Evolutionary conservation across 1,140 invertebrate species (phyloP).

Genomic region (Drosophila sucinea): DNA sequence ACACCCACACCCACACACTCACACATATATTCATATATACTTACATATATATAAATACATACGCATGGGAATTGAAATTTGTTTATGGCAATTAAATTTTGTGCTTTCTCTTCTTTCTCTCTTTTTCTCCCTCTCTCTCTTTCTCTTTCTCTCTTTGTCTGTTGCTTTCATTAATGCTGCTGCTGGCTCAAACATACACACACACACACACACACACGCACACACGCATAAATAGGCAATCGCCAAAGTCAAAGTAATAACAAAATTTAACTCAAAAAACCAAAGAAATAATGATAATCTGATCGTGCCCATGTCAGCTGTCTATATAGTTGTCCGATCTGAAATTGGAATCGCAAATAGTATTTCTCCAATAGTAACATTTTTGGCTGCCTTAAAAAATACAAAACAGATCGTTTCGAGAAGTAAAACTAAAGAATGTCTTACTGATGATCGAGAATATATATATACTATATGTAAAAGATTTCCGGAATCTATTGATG

Average conservation of each 20-base stretch:
- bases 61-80: conserved; percentile 68
- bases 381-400: conserved; percentile 16
- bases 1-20: conserved; percentile 1
- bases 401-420: conserved; percentile 17
- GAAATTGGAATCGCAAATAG: neutral
- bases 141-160: conserved; percentile 34
- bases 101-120: conserved; percentile 54
- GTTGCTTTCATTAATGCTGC: conserved; percentile 38
- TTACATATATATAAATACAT: conserved; percentile 1
- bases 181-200: conserved; percentile 18
- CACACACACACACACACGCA: conserved; percentile 21
- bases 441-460: conserved; percentile 6
- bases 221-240: conserved; percentile 27
- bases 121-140: conserved; percentile 24
- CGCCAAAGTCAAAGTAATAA: conserved; percentile 61
- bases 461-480: no score
- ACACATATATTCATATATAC: conserved; percentile 22
- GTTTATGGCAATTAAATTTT: conserved; percentile 74
- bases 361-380: neutral
- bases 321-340: neutral
- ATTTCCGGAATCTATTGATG: no score
- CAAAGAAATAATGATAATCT: conserved; percentile 25
- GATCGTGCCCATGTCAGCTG: neutral
- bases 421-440: conserved; percentile 26
- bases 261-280: conserved; percentile 55